Percentiles rank a stretch among this genome's conserved stretches.
Conservation (phyloP, 2,888 invertebrate genomes). For the Polymixis lichenea region DNA sequence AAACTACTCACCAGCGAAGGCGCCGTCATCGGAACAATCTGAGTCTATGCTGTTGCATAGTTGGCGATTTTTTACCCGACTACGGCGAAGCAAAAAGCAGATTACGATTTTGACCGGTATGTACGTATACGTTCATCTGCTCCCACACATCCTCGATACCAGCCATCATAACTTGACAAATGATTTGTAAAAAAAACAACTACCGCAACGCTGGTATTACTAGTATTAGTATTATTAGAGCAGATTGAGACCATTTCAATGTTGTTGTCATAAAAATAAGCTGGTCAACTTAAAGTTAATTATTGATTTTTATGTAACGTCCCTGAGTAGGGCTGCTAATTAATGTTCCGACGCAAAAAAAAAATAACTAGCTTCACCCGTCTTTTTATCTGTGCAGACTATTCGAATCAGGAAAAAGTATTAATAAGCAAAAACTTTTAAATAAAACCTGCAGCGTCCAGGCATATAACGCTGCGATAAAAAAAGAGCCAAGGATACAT, state of each 20-base stretch:
- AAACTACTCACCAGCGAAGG: too few species aligned
- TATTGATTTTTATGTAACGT: background rate
- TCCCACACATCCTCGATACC: too few species aligned
- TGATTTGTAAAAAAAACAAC: too few species aligned
- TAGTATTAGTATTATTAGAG: background rate
- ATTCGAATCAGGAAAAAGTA: background rate
- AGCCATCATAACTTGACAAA: too few species aligned
- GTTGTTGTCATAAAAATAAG: background rate
- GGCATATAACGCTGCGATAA: conserved; percentile 5
- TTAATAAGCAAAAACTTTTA: conserved; percentile 14
- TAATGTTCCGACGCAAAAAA: too few species aligned
- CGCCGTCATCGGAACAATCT: too few species aligned
- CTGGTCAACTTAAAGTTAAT: background rate
- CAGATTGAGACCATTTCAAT: background rate
- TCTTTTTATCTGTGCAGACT: background rate
- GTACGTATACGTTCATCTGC: too few species aligned
- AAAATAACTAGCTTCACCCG: background rate
- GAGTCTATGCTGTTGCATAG: too few species aligned
- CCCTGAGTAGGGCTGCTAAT: background rate
- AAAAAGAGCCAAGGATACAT: conserved; percentile 20
- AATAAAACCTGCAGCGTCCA: conserved; percentile 29
- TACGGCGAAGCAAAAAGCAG: too few species aligned
- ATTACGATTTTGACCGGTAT: too few species aligned
- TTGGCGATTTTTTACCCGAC: too few species aligned
- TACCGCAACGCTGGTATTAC: too few species aligned